Percentiles rank a stretch among this genome's conserved stretches.
Evolutionary conservation across 2,797 vertebrate species (phyloP).

Genomic region (Antrozous pallidus): DNA sequence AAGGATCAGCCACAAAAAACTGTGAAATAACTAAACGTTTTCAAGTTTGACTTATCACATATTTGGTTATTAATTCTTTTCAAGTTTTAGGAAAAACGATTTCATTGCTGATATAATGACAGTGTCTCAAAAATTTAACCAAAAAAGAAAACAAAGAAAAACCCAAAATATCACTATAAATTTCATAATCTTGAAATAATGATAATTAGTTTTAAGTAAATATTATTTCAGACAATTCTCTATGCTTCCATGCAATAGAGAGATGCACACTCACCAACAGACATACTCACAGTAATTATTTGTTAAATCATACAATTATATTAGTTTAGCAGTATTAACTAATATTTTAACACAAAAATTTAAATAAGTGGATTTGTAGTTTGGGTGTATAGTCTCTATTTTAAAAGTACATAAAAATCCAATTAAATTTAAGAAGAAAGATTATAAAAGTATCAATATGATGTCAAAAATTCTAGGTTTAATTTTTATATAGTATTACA

Average conservation of each 20-base stretch:
- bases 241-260: not conserved
- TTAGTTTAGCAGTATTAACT: not conserved
- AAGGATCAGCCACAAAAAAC: slow-evolving; percentile 14
- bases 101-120: not conserved
- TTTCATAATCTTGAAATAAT: not conserved
- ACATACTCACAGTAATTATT: not conserved
- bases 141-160: not conserved
- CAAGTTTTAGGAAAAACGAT: not conserved
- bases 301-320: not conserved
- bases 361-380: not conserved
- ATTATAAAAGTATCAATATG: too few species aligned
- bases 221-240: not conserved
- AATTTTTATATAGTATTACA: not conserved
- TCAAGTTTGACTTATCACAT: not conserved
- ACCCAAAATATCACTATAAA: not conserved
- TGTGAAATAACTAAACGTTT: slow-evolving; percentile 16
- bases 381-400: not conserved
- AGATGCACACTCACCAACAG: not conserved
- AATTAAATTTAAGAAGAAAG: not conserved
- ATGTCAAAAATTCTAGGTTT: not conserved
- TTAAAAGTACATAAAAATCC: not conserved
- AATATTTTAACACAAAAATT: slow-evolving; percentile 20
- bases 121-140: not conserved
- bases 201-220: not conserved
- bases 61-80: not conserved